Base-by-base conservation (phyloP, 2,113 vertebrate species). In the Chloropsis cyanopogon region DNA sequence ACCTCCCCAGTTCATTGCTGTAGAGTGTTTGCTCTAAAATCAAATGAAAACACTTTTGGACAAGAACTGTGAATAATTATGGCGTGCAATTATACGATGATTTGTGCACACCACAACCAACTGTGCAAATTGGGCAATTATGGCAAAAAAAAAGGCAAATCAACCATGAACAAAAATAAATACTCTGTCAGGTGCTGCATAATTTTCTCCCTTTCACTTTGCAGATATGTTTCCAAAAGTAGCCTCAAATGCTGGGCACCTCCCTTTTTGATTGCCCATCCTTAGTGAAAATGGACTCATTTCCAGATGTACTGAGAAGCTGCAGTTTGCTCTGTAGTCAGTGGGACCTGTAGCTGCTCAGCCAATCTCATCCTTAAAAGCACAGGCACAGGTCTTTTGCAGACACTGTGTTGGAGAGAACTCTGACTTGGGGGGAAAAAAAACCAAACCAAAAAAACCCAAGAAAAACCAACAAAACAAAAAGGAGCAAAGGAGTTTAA, bases 91-190 rank as follows among this genome's bases (percentile, higher is more conserved):
- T 96, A 94, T 81, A 81, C 42, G 82, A 94, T 89, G 90, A 94
- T 97, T 94, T 94, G 95, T 96, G 69, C 93, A 88, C 80, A 95
- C 90, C 86, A 96, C 82, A 95, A 92, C 83, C 65, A 88, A 93
- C 95, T 96, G 90, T 97, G 92, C 82, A 88, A 96, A 94, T 90
- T 93, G 94, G 68, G 90, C 93, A 86, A 96, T 96, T 95, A 95
- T 2, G 2, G 72, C 12, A 25, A 54, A 91, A 94, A 64, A 88
- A 88, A 86, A 83, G 85, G 86, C 90, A 90, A 96, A 96, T 95
- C 92, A 93, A 18, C 88, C 60, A 71, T 60, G 95, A 83, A 71
- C 85, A 81, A 92, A 96, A 97, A 96, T 96, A 97, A 96, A 73
- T 93, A 81, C 77, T 83, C 47, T 80, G 76, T 95, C 94, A 94